Conservation (phyloP, 2,113 vertebrate genomes). For the Nothocercus julius region DNA sequence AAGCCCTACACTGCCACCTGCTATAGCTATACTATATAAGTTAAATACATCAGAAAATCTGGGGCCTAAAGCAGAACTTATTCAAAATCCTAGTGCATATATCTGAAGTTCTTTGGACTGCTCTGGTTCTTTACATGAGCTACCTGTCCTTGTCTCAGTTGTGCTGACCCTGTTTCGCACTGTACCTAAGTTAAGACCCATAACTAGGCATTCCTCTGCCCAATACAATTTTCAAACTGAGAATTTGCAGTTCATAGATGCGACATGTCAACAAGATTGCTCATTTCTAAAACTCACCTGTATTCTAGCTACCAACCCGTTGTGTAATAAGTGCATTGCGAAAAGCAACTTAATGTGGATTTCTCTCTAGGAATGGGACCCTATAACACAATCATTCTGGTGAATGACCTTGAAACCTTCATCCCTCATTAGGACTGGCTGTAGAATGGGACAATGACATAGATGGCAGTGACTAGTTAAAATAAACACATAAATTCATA, state of each 20-base stretch:
- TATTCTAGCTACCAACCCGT: neutral
- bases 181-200: neutral
- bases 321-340: neutral
- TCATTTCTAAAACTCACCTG: neutral
- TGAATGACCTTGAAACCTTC: neutral
- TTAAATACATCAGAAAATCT: neutral
- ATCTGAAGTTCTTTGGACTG: neutral
- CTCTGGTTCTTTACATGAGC: neutral
- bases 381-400: neutral
- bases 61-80: neutral
- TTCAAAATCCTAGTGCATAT: neutral
- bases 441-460: neutral
- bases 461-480: neutral
- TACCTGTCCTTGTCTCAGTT: neutral
- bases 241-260: neutral
- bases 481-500: neutral
- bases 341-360: neutral
- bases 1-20: neutral
- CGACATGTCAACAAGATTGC: neutral
- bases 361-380: fast-evolving
- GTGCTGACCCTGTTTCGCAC: neutral
- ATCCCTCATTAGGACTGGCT: neutral
- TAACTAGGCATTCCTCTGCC: neutral
- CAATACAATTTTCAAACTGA: neutral
- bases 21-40: neutral